These are phyloP conservation scores for Myopa tessellatipennis DNA, from an alignment of 2,888 invertebrate species.

Conservation along the genomic window DNA sequence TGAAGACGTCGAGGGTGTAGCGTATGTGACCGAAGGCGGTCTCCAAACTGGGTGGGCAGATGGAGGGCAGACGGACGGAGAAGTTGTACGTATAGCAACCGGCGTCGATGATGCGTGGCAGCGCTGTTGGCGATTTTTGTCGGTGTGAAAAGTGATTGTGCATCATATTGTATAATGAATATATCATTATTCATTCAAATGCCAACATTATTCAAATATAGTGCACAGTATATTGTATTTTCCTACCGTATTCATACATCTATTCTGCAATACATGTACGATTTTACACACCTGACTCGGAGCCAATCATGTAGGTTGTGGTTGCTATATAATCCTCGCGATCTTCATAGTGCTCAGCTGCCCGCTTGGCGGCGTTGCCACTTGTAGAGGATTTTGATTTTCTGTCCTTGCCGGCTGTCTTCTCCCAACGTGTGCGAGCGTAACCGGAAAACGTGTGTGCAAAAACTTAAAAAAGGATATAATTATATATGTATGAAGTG, in stretches of 20 bases:
- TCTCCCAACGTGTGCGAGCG: constrained; percentile 58
- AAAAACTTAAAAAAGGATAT: constrained; percentile 50
- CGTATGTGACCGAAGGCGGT: constrained; percentile 57
- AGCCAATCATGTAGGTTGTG: constrained; percentile 60
- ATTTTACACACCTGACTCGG: constrained; percentile 53
- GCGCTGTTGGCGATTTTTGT: constrained; percentile 38
- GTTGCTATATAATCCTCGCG: constrained; percentile 61
- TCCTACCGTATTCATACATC: background rate
- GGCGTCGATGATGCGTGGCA: constrained; percentile 52
- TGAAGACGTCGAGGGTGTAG: constrained; percentile 54
- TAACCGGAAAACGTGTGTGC: constrained; percentile 58
- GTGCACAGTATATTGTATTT: background rate
- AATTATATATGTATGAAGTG: background rate
- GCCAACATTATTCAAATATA: background rate
- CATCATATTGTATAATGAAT: background rate
- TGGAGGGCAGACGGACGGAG: constrained; percentile 55
- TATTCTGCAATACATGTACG: background rate
- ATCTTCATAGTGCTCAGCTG: constrained; percentile 46
- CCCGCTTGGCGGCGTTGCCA: background rate
- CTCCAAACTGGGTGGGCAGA: constrained; percentile 58
- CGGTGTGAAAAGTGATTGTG: too few species aligned
- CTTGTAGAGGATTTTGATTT: constrained; percentile 15
- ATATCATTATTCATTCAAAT: background rate
- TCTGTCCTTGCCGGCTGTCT: constrained; percentile 37
- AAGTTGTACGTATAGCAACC: constrained; percentile 59